Base-by-base conservation (phyloP, 2,113 vertebrate genomes). In the Illadopsis cleaveri region DNA sequence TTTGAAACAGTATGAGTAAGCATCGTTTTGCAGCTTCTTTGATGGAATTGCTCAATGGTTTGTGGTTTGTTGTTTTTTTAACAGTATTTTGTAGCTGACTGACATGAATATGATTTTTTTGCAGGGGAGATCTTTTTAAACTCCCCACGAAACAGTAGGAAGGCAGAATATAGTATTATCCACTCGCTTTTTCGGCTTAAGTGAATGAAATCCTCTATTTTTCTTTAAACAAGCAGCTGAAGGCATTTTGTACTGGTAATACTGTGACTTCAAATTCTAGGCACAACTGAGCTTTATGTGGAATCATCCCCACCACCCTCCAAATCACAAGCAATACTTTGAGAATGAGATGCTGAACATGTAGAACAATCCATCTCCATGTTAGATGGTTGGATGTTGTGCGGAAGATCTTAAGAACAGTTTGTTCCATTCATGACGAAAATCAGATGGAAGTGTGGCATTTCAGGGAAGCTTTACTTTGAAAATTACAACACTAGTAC, bases 1-100 rank as follows among this genome's bases (percentile, higher is more conserved):
- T 98, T 98, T 98, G 98, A 98, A 98, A 98, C 98, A 98, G 97
- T 98, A 97, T 98, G 97, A 98, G 97, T 96, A 98, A 98, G 98
- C 97, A 98, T 73, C 12, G 90, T 97, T 97, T 98, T 97, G 98
- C 94, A 98, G 98, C 98, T 98, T 98, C 98, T 98, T 98, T 98
- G 98, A 98, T 98, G 97, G 96, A 98, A 98, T 18, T 94, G 97
- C 89, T 96, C 96, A 98, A 93, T 84, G 69, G 35, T 93, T 96
- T 97, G 80, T 69, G 19, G 42, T 84, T 93, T 95, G 96, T 53
- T 69, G 31, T 3, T 84, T 91, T 68, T 96, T 93, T n/a, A n/a
- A n/a, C n/a, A n/a, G n/a, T 95, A 97, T 95, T 94, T 90, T 97
- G 97, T 93, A 96, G 98, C 94, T 97, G 92, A 93, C 92, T 97